Conservation (phyloP, 2,113 vertebrate genomes). For the Chlamydotis undulata region DNA sequence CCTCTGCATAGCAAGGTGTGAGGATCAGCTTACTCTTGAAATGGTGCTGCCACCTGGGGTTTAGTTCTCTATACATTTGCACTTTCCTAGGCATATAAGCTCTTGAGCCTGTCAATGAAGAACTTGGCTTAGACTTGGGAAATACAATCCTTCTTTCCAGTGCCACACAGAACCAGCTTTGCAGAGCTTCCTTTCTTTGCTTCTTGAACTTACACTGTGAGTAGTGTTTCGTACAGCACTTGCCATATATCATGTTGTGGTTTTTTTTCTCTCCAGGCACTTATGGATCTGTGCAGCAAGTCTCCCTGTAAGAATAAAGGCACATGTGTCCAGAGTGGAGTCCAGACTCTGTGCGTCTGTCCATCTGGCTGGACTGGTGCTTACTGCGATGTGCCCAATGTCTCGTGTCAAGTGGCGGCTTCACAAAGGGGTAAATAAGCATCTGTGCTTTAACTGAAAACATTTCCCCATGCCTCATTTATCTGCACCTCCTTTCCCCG, state of each 20-base stretch:
- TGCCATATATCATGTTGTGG: neutral
- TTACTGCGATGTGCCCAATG: conserved; percentile 89
- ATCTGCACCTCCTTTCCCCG: neutral
- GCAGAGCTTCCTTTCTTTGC: neutral
- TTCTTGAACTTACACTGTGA: neutral
- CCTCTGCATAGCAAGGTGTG: neutral
- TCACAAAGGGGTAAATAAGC: conserved; percentile 74
- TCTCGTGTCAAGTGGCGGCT: conserved; percentile 86
- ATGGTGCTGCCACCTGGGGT: neutral
- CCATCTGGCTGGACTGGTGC: conserved; percentile 82
- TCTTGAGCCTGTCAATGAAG: neutral
- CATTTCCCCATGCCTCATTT: neutral
- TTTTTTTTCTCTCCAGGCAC: conserved; percentile 68
- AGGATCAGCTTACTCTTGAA: neutral
- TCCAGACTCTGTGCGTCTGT: conserved; percentile 83
- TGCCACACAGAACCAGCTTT: neutral
- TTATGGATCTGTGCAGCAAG: conserved; percentile 84
- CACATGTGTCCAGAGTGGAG: conserved; percentile 81
- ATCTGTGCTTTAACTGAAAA: neutral
- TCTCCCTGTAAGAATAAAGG: conserved; percentile 87
- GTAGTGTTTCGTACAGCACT: neutral
- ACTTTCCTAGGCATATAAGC: neutral
- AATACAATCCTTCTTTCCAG: neutral
- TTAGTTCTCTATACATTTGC: neutral
- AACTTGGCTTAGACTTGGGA: neutral